These are phyloP conservation scores for Poecilia gillii DNA, from an alignment of 2,797 vertebrate species.

Conservation along the genomic window DNA sequence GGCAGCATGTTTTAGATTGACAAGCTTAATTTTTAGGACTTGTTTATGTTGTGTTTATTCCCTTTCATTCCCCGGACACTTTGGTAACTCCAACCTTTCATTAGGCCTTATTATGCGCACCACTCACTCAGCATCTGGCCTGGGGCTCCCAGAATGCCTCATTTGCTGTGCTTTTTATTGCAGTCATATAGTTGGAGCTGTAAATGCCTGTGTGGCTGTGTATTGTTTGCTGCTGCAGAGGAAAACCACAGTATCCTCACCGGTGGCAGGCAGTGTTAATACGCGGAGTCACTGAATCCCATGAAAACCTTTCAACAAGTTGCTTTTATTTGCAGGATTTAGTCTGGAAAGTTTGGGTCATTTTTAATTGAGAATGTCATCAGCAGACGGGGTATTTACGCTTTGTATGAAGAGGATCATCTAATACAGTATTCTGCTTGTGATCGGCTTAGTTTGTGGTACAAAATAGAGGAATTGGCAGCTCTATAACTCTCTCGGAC, in stretches of 20 bases:
- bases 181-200: slow-evolving; percentile 82
- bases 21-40: slow-evolving; percentile 76
- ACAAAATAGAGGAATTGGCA: slow-evolving; percentile 64
- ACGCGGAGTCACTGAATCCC: slow-evolving; percentile 44
- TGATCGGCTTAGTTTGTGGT: slow-evolving; percentile 62
- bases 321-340: slow-evolving; percentile 26
- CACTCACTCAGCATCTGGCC: slow-evolving; percentile 82
- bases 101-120: slow-evolving; percentile 81
- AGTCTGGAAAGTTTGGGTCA: not conserved
- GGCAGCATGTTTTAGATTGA: slow-evolving; percentile 62
- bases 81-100: slow-evolving; percentile 79
- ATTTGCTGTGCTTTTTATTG: slow-evolving; percentile 83
- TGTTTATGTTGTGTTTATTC: slow-evolving; percentile 85
- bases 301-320: slow-evolving; percentile 29
- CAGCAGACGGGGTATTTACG: slow-evolving; percentile 33
- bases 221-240: slow-evolving; percentile 75
- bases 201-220: slow-evolving; percentile 82
- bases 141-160: slow-evolving; percentile 78
- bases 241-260: slow-evolving; percentile 53
- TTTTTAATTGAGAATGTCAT: slow-evolving; percentile 48
- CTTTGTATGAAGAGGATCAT: slow-evolving; percentile 44
- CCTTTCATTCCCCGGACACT: slow-evolving; percentile 74
- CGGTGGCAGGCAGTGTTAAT: slow-evolving; percentile 62
- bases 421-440: slow-evolving; percentile 50
- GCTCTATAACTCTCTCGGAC: slow-evolving; percentile 76